Base-by-base conservation (phyloP, 2,888 invertebrate genomes). In the Galeopsomyia nigrocyanea region DNA sequence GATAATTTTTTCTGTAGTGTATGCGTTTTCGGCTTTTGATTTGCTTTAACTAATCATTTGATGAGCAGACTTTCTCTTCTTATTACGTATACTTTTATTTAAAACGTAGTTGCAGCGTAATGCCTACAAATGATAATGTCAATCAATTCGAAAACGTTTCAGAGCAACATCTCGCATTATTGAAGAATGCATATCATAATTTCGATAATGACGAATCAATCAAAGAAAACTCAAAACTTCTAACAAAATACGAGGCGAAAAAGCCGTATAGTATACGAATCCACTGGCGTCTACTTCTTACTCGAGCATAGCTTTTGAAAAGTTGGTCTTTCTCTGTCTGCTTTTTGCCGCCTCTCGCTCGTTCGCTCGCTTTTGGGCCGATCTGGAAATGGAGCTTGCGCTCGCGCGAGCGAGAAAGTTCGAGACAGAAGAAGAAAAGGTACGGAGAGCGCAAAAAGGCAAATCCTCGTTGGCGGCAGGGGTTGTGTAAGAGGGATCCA, bases 241-340 rank as follows among this genome's bases (percentile, higher is more conserved):
- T 1, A 53, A 63, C 13, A 21, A 60, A 14, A 58, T 58, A n/a
- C 31, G 58, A 57, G 26, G 57, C 6, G 39, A 31, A 53, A 67
- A 67, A 67, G 22, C 49, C 39, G 31, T n/a, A n/a, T n/a, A 26
- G 49, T 19, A n/a, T n/a, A 26, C 26, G 57, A 39, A 63, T 64
- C 49, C 22, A 51, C 47, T 13, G 39, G 10, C 13, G 39, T 39
- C 22, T 77, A 77, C 76, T 80, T 73, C 80, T 79, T 80, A 76
- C 80, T 79, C 77, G 76, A 76, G 75, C 76, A 79, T 77, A 77
- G 80, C 79, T 80, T 80, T 79, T 78, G 68, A 80, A 81, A 81
- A 82, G 79, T 79, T 78, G 63, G 57, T 74, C 68, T 55, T 61
- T 65, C 71, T 76, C 67, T 72, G 22, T 65, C 70, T 66, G 46